These are phyloP conservation scores for Protomyctophum bolini DNA, from an alignment of 2,113 vertebrate genomes.

Conservation along the genomic window DNA sequence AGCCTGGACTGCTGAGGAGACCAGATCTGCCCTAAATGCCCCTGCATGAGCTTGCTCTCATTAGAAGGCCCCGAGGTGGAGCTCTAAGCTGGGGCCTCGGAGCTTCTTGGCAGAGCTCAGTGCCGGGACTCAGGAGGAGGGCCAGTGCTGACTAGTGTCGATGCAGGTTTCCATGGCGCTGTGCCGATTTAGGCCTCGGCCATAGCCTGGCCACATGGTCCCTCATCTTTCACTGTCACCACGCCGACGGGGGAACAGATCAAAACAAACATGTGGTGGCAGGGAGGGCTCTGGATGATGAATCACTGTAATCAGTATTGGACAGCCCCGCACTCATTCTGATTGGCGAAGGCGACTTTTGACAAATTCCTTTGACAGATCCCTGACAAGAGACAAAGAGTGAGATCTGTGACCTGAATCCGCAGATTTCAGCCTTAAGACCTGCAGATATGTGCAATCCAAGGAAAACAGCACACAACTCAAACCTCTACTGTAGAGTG, in stretches of 20 bases:
- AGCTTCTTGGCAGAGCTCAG: slow-evolving; percentile 29
- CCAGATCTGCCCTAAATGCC: slow-evolving; percentile 40
- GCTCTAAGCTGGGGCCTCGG: background rate
- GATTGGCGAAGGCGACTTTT: slow-evolving; percentile 57
- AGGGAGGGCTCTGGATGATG: slow-evolving; percentile 69
- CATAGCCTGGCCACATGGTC: slow-evolving; percentile 61
- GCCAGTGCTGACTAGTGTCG: slow-evolving; percentile 17
- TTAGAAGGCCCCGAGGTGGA: background rate
- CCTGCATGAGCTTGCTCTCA: slow-evolving; percentile 33
- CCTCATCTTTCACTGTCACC: slow-evolving; percentile 80
- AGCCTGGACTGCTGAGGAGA: background rate
- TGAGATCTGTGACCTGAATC: slow-evolving; percentile 45
- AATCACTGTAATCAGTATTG: slow-evolving; percentile 72
- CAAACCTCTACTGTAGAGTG: background rate
- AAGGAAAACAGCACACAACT: slow-evolving; percentile 14
- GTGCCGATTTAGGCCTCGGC: background rate
- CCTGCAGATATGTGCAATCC: slow-evolving; percentile 13
- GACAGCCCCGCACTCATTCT: slow-evolving; percentile 34
- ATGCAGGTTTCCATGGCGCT: slow-evolving; percentile 50
- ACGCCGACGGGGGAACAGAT: slow-evolving; percentile 70
- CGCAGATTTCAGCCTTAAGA: background rate
- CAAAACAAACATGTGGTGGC: slow-evolving; percentile 78
- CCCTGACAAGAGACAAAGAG: slow-evolving; percentile 41
- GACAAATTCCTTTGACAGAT: slow-evolving; percentile 47
- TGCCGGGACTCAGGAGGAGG: slow-evolving; percentile 6